Conservation (phyloP, 2,113 vertebrate genomes). For the Microcebus lehilahytsara region DNA sequence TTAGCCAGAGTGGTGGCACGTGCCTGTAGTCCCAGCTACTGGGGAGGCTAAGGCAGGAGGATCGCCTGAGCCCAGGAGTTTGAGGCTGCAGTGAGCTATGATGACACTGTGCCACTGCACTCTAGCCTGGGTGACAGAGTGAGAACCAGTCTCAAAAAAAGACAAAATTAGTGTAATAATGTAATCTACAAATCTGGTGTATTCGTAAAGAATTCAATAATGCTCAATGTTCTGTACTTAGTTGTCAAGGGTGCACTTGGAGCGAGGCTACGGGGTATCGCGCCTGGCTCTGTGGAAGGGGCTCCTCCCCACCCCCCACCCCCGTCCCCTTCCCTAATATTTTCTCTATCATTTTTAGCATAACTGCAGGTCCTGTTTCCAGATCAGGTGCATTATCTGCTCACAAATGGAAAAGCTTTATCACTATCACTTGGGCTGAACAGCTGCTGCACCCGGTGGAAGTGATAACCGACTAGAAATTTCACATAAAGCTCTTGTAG, state of each 20-base stretch:
- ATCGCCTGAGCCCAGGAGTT: too few species aligned
- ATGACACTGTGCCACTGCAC: too few species aligned
- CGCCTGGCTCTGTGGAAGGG: too few species aligned
- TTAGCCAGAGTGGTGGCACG: too few species aligned
- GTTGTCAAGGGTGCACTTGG: too few species aligned
- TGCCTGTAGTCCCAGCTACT: too few species aligned
- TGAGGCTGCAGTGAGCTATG: too few species aligned
- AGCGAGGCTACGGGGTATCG: neutral
- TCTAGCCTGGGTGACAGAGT: too few species aligned
- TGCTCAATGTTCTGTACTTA: neutral
- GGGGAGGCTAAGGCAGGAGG: too few species aligned
- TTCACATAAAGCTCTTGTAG: neutral
- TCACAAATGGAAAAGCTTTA: neutral
- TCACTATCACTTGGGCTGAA: neutral
- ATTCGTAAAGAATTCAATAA: neutral
- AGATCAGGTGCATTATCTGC: neutral
- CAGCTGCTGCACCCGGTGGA: neutral
- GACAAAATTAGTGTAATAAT: too few species aligned
- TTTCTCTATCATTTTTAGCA: neutral
- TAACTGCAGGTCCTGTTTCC: neutral
- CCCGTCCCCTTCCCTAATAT: too few species aligned
- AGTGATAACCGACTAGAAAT: neutral
- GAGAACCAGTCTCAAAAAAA: too few species aligned
- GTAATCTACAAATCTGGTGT: neutral
- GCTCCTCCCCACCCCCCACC: fast-evolving